phyloP scores from a whole-genome alignment of 2,888 invertebrate genomes.

The Uloborus plumipes region DNA sequence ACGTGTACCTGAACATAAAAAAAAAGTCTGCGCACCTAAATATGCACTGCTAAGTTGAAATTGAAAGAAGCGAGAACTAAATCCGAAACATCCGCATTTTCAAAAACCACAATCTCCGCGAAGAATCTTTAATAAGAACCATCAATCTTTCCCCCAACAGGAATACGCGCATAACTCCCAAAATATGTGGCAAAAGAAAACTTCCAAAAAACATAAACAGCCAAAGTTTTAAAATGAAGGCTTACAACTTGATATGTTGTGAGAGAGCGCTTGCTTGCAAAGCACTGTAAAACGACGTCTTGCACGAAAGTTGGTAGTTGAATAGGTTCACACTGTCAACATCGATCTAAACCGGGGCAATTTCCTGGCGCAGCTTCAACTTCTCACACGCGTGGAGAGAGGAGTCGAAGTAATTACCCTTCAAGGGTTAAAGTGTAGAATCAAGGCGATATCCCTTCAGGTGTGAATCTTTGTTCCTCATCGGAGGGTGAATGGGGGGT shows the following conservation, averaged over 20 bases:
- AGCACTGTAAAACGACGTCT: not conserved
- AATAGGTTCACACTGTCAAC: conserved; percentile 18
- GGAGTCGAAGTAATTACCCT: conserved; percentile 44
- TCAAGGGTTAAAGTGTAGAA: conserved; percentile 52
- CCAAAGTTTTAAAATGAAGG: conserved; percentile 41
- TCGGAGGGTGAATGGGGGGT: too few species aligned
- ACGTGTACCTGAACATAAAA: too few species aligned
- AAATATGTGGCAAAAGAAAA: conserved; percentile 19
- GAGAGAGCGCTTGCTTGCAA: too few species aligned
- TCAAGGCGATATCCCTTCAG: conserved; percentile 41
- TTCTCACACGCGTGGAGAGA: not conserved
- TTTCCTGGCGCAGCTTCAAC: conserved; percentile 17
- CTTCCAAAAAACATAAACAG: conserved; percentile 13
- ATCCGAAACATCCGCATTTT: too few species aligned
- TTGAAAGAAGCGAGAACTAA: too few species aligned
- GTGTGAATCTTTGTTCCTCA: conserved; percentile 34
- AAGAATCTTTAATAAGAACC: conserved; percentile 35
- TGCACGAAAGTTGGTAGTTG: conserved; percentile 38
- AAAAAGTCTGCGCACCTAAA: too few species aligned
- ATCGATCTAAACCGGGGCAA: conserved; percentile 50
- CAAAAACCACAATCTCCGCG: conserved; percentile 9
- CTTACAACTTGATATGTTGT: conserved; percentile 33
- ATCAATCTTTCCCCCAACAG: conserved; percentile 26
- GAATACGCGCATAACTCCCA: conserved; percentile 6
- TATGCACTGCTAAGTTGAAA: too few species aligned